A percentile compares a stretch with the other conserved stretches of the same genome.
phyloP scores from a whole-genome alignment of 1,140 invertebrate genomes.

The Maconellicoccus hirsutus region DNA sequence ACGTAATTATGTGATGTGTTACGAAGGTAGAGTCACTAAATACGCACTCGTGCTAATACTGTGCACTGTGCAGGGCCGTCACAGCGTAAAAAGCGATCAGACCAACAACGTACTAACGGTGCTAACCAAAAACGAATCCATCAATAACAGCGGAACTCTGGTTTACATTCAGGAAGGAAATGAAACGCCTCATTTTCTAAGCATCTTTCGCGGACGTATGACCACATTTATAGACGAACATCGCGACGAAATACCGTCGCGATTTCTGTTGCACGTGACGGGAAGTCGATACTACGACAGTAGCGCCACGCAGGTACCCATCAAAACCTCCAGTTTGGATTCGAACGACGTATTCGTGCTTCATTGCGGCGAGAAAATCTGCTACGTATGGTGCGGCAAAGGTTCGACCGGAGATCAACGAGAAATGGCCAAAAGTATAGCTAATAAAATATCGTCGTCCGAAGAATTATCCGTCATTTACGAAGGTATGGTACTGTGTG shows the following conservation, averaged over 20 bases:
- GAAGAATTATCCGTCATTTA: slow-evolving; percentile 35
- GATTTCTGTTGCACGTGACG: slow-evolving; percentile 69
- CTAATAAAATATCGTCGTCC: slow-evolving; percentile 36
- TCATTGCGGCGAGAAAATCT: slow-evolving; percentile 41
- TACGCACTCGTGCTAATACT: too few relatives aligned
- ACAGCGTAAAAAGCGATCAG: slow-evolving; percentile 50
- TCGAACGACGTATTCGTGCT: slow-evolving; percentile 74
- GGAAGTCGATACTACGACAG: slow-evolving; percentile 58
- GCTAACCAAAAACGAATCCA: slow-evolving; percentile 46
- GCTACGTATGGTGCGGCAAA: slow-evolving; percentile 48
- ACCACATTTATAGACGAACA: slow-evolving; percentile 57
- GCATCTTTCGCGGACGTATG: slow-evolving; percentile 78
- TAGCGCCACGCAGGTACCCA: slow-evolving; percentile 57
- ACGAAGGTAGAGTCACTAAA: too few relatives aligned
- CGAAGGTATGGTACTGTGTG: slow-evolving; percentile 37
- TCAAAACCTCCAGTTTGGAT: slow-evolving; percentile 55
- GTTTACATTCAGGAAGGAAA: slow-evolving; percentile 74
- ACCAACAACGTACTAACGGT: slow-evolving; percentile 26
- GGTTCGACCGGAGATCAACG: slow-evolving; percentile 56
- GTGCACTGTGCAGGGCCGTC: too few relatives aligned
- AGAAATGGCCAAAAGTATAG: slow-evolving; percentile 43
- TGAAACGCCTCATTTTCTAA: slow-evolving; percentile 80
- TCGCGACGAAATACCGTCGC: slow-evolving; percentile 44
- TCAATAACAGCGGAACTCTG: slow-evolving; percentile 52
- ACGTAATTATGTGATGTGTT: too few relatives aligned